Base-by-base conservation (phyloP, 1,140 invertebrate species). In the Drosophila tristis region DNA sequence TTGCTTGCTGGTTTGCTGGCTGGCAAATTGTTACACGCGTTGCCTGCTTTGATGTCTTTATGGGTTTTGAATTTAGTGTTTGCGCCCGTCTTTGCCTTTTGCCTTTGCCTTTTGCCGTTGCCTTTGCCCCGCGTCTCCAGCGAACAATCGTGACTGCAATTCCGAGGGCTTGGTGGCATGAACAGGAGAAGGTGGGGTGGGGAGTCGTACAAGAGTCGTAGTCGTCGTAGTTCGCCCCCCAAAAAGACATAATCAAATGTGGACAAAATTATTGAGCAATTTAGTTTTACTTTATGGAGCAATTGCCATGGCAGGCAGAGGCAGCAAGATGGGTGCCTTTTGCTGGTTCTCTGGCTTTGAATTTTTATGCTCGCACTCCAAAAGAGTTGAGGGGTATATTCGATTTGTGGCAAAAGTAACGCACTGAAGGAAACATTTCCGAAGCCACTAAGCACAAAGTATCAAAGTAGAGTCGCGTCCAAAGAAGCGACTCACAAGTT, bases 221-320 rank as follows among this genome's bases (percentile, higher is more conserved):
- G 9, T 11, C 35, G 9, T 39, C 35, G 35, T 39, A 13, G 26
- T 20, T 13, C 47, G 51, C 67, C 25, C 9, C 64, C 11, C n/a
- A 5, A 80, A 75, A 89, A 89, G 84, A 89, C 84, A 90, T 89
- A 84, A 89, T 89, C 84, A 90, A 90, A 90, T 90, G 85, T 90
- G 85, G 85, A 90, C 85, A 90, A 90, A 90, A 90, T 90, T 90
- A 90, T 90, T 90, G 85, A 90, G 85, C 85, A 90, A 90, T 90
- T 90, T 90, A 90, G 85, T 90, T 90, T 90, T 90, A 90, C 77
- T 90, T 90, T 90, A 90, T 90, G 85, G 85, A 90, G 85, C 85
- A 90, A 90, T 90, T 90, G 86, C 74, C 75, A 58, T 78, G 71
- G 63, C 31, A 23, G 29, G 49, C 2, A 3, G 8, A 31, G 31